Conservation (phyloP, 1,140 invertebrate species). For the Hirudo medicinalis region DNA sequence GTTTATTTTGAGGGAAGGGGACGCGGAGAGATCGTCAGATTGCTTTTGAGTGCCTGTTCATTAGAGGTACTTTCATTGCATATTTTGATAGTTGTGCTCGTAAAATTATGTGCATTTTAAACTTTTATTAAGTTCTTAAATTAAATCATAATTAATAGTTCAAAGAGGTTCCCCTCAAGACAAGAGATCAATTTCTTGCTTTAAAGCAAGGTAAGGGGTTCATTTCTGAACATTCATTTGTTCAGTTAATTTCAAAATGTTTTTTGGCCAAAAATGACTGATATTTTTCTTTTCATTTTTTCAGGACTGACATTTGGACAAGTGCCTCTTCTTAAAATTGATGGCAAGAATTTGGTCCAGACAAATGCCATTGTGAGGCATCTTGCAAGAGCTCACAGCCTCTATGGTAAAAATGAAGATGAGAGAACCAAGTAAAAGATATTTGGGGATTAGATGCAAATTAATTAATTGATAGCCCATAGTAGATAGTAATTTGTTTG, state of each 20-base stretch:
- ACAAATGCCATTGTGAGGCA: constrained; percentile 13
- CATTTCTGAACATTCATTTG: not conserved
- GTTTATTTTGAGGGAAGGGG: constrained; percentile 8
- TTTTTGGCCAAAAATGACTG: not conserved
- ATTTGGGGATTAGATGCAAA: no score
- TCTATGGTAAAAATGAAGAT: not conserved
- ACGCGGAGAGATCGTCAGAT: not conserved
- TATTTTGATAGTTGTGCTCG: not conserved
- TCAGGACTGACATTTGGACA: constrained; percentile 12
- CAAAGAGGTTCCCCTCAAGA: not conserved
- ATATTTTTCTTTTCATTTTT: not conserved
- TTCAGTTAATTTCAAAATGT: not conserved
- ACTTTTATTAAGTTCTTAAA: not conserved
- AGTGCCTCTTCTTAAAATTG: constrained; percentile 10
- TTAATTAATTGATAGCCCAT: no score
- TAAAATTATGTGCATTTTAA: not conserved
- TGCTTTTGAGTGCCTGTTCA: not conserved
- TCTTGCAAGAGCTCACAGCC: not conserved
- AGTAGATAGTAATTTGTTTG: not conserved
- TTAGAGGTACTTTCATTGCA: not conserved
- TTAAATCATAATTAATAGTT: not conserved
- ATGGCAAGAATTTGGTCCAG: constrained; percentile 3
- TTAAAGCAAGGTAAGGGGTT: not conserved
- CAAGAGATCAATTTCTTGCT: not conserved
- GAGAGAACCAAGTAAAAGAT: constrained; percentile 6